phyloP scores from a whole-genome alignment of 2,113 vertebrate species.

The Indicator indicator region DNA sequence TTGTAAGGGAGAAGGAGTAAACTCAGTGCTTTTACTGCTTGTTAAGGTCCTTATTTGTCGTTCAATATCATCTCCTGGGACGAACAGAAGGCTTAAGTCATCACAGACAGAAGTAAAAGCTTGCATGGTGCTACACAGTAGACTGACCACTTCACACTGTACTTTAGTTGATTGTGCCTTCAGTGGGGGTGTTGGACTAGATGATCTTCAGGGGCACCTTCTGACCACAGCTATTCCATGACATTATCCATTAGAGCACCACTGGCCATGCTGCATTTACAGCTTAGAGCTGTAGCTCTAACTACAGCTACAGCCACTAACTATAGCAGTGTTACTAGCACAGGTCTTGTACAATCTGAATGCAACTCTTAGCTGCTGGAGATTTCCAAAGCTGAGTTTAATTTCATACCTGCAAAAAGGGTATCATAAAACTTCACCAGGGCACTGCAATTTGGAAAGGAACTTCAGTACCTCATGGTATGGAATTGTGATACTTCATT shows the following conservation, averaged over 20 bases:
- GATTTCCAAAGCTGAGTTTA: neutral
- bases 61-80: neutral
- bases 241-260: neutral
- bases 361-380: neutral
- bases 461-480: too few species aligned
- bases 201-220: neutral
- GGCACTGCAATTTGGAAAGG: neutral
- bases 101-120: neutral
- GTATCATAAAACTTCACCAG: neutral
- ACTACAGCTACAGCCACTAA: neutral
- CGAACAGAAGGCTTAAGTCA: too few species aligned
- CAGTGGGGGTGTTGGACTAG: too few species aligned
- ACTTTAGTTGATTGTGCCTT: neutral
- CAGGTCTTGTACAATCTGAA: accelerated
- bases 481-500: accelerated
- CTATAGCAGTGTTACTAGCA: neutral
- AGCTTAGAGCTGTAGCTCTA: neutral
- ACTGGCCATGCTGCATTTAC: accelerated
- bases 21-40: neutral
- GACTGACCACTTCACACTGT: neutral
- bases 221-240: neutral
- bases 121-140: too few species aligned
- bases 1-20: neutral
- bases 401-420: accelerated
- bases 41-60: neutral